Evolutionary conservation across 2,113 vertebrate species (phyloP).

Genomic region (Heliornis fulica): DNA sequence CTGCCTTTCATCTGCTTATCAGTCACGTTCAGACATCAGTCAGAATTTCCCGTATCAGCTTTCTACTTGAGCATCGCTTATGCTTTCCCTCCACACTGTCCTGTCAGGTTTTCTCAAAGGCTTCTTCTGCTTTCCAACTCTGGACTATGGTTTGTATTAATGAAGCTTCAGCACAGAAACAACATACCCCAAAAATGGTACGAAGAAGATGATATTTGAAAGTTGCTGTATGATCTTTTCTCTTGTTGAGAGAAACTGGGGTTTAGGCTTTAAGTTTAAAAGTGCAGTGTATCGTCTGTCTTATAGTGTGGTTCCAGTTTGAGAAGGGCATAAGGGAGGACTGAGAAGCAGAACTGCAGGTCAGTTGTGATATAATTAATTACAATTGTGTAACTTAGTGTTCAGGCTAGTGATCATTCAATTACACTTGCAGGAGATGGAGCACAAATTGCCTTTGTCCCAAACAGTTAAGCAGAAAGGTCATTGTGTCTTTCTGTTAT

Average conservation of each 20-base stretch:
- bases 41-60: constrained; percentile 46
- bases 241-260: neutral
- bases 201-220: neutral
- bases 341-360: constrained; percentile 20
- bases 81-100: neutral
- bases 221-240: neutral
- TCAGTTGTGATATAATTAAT: constrained; percentile 68
- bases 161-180: neutral
- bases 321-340: constrained; percentile 49
- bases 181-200: neutral
- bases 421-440: constrained; percentile 28
- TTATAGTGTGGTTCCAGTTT: neutral
- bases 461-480: constrained; percentile 43
- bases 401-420: constrained; percentile 57
- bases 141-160: neutral
- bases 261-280: neutral
- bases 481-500: neutral
- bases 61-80: neutral
- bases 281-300: neutral
- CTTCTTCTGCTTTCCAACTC: neutral
- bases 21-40: constrained; percentile 55
- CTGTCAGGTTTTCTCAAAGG: constrained; percentile 8
- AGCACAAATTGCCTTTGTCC: constrained; percentile 56
- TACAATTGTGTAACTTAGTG: constrained; percentile 38
- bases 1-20: constrained; percentile 50